Evolutionary conservation across 2,888 invertebrate genomes (phyloP).

Genomic region (Metallyticus violacea): DNA sequence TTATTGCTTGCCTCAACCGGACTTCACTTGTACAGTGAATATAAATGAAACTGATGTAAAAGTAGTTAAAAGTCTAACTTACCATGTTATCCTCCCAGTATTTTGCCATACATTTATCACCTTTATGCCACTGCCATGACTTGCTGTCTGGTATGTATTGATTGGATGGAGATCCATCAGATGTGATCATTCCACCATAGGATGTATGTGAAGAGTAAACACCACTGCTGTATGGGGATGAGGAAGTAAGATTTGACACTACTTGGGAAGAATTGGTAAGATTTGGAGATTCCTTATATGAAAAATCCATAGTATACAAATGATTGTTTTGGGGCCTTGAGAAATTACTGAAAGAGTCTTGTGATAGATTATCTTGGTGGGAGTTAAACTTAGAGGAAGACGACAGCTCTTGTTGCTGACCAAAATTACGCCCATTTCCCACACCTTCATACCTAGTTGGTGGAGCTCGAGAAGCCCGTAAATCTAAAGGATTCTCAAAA

Average conservation of each 20-base stretch:
- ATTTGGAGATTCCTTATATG: constrained; percentile 21
- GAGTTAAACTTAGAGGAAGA: background rate
- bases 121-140: constrained; percentile 65
- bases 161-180: constrained; percentile 17
- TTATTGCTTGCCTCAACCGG: background rate
- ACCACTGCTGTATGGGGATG: constrained; percentile 5
- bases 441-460: background rate
- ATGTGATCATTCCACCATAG: constrained; percentile 15
- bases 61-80: constrained; percentile 39
- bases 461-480: background rate
- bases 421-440: background rate
- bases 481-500: constrained; percentile 1
- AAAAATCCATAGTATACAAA: constrained; percentile 20
- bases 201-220: background rate
- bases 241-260: background rate
- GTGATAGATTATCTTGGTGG: background rate
- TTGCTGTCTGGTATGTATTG: constrained; percentile 30
- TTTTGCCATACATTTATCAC: constrained; percentile 82
- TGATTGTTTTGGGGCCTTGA: constrained; percentile 5
- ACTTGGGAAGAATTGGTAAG: background rate
- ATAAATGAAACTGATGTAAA: background rate
- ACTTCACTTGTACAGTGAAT: no score
- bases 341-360: background rate
- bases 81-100: constrained; percentile 93
- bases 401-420: background rate